phyloP scores from a whole-genome alignment of 1,140 invertebrate genomes.

The Brachionus koreanus region DNA sequence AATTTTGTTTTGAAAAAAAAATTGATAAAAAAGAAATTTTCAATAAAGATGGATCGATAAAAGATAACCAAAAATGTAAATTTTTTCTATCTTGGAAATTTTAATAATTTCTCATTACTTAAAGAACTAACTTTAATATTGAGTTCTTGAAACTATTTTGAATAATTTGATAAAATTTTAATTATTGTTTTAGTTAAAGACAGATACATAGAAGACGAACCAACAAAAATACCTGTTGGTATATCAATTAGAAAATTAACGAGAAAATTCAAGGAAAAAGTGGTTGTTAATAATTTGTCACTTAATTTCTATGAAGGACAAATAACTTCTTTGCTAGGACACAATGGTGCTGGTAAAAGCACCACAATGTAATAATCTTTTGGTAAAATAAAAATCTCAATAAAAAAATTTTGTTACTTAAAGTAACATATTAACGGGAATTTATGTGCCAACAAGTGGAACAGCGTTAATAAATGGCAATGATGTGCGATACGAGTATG shows the following conservation, averaged over 20 bases:
- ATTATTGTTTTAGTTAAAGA: neutral
- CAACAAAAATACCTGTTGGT: slow-evolving; percentile 47
- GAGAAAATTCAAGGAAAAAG: slow-evolving; percentile 50
- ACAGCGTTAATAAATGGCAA: slow-evolving; percentile 72
- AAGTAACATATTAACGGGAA: slow-evolving; percentile 75
- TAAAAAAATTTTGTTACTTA: neutral
- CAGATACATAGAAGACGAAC: slow-evolving; percentile 43
- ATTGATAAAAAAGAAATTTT: neutral
- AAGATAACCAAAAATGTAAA: slow-evolving; percentile 7
- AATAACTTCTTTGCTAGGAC: slow-evolving; percentile 63
- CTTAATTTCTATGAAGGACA: slow-evolving; percentile 67
- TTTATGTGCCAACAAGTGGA: slow-evolving; percentile 68
- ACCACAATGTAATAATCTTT: slow-evolving; percentile 61
- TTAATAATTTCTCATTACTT: neutral
- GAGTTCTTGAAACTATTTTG: too few species aligned
- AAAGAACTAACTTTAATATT: too few species aligned
- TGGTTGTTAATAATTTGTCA: slow-evolving; percentile 66
- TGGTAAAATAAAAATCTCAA: neutral
- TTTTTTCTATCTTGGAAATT: neutral
- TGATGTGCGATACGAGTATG: slow-evolving; percentile 63
- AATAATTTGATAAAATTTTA: too few species aligned
- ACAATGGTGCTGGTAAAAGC: slow-evolving; percentile 65
- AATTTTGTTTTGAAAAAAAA: neutral
- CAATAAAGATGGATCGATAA: slow-evolving; percentile 29
- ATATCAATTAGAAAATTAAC: slow-evolving; percentile 49